These are phyloP conservation scores for Oligia latruncula DNA, from an alignment of 2,888 invertebrate genomes.

Conservation along the genomic window DNA sequence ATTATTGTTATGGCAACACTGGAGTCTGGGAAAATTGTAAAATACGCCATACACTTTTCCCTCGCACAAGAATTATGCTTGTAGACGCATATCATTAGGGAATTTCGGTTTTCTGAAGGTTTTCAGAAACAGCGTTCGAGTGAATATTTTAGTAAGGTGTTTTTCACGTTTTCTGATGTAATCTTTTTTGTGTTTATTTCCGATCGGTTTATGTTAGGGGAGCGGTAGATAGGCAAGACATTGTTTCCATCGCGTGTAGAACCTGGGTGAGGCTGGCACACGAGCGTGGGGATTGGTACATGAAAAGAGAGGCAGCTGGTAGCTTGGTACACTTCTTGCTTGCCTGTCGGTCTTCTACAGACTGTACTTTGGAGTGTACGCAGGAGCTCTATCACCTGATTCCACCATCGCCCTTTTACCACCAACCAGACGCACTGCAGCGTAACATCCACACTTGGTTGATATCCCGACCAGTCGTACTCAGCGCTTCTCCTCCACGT, in stretches of 20 bases:
- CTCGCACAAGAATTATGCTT: conserved; percentile 78
- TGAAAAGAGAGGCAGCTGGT: not conserved
- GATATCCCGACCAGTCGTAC: too few relatives aligned
- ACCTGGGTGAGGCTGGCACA: not conserved
- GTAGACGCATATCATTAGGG: conserved; percentile 82
- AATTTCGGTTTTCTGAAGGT: conserved; percentile 79
- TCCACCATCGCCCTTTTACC: too few relatives aligned
- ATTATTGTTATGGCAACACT: conserved; percentile 88
- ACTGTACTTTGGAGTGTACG: too few relatives aligned
- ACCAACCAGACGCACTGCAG: too few relatives aligned
- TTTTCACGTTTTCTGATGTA: conserved; percentile 57
- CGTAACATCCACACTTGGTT: too few relatives aligned
- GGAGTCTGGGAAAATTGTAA: conserved; percentile 86
- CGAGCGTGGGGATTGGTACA: not conserved
- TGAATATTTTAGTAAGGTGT: conserved; percentile 81
- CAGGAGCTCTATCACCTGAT: too few relatives aligned
- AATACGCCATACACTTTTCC: conserved; percentile 81
- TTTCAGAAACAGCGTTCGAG: conserved; percentile 71
- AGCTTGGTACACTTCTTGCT: too few relatives aligned
- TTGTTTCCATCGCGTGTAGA: not conserved
- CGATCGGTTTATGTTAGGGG: conserved; percentile 3
- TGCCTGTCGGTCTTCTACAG: too few relatives aligned
- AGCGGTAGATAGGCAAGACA: not conserved
- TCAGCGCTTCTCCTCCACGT: too few relatives aligned
- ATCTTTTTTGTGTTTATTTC: conserved; percentile 31